These are phyloP conservation scores for Apaloderma vittatum DNA, from an alignment of 2,113 vertebrate species.

Conservation along the genomic window DNA sequence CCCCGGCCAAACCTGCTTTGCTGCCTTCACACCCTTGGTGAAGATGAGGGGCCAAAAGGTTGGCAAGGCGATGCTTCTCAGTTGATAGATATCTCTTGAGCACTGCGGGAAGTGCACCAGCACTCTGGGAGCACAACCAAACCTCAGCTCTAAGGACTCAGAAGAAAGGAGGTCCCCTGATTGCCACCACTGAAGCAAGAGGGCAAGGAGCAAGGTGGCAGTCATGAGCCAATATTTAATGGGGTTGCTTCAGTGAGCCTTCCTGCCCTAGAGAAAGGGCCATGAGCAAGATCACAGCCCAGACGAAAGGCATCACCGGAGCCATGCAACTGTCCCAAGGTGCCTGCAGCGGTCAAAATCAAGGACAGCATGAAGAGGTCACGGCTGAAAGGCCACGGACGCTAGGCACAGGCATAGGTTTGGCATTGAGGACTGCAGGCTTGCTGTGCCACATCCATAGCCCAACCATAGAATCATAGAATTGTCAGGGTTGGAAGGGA, in stretches of 20 bases:
- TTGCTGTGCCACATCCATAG: background rate
- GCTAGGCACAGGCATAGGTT: background rate
- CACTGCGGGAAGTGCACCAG: background rate
- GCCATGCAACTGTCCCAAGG: background rate
- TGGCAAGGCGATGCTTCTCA: fast-evolving
- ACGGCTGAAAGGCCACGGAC: background rate
- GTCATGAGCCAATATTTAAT: background rate
- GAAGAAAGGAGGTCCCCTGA: background rate
- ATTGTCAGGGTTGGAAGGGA: too few species aligned
- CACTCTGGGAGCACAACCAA: background rate
- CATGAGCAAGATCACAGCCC: background rate
- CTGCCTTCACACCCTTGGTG: background rate
- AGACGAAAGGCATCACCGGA: background rate
- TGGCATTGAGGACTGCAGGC: background rate
- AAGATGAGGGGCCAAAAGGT: background rate
- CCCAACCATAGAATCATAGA: background rate
- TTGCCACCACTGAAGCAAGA: background rate
- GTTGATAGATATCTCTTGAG: too few species aligned
- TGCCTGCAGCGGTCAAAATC: background rate
- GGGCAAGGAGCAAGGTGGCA: background rate
- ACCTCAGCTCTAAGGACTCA: background rate
- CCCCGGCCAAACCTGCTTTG: background rate
- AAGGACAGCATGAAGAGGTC: fast-evolving
- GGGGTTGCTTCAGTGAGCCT: background rate
- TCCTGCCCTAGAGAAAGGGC: background rate